Base-by-base conservation (phyloP, 1,140 invertebrate species). In the Scaptomyza pallida region DNA sequence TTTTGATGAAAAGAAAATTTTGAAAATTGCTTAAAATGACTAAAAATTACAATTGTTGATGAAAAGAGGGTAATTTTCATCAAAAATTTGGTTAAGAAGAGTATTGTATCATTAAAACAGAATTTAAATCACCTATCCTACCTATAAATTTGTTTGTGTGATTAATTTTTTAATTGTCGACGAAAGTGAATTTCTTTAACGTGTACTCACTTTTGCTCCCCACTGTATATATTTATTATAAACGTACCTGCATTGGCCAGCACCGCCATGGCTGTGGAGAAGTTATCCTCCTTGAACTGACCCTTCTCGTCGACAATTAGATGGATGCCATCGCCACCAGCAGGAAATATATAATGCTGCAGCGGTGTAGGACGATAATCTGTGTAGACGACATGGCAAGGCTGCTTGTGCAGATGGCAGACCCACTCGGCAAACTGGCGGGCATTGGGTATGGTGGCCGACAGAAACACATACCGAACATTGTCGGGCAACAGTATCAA, bases 341-440 rank as follows among this genome's bases (percentile, higher is more conserved):
- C 95, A 9, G 99, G 98, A 92, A 98, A 99, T 72, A 99, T 96
- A 88, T 99, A 99, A 93, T 99, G 99, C 60, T 91, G 98, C 26
- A 99, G 92, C 0, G 99, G 99, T 0, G 97, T 98, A 2, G 99
- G 99, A 50, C 99, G 92, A 91, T 97, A 99, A 91, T 99, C 99
- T 0, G 99, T 99, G 91, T 99, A 99, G 35, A 99, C 97, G 17
- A 99, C 99, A 92, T 99, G 98, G 89, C 98, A 99, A 0, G 98
- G 98, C 92, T 99, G 97, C 60, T 97, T 95, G 92, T 99, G 99
- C 17, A 99, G 93, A 92, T 98, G 96, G 62, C 96, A 95, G 44
- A 99, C 97, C 99, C 99, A 99, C 93, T 99, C 98, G 8, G 96
- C 98, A 93, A 99, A 99, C 89, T 98, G 98, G 15, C 97, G 93